Evolutionary conservation across 1,140 invertebrate genomes (phyloP), one percentile per base, ranked within the genome.

Genomic region (Andricus grossulariae): DNA sequence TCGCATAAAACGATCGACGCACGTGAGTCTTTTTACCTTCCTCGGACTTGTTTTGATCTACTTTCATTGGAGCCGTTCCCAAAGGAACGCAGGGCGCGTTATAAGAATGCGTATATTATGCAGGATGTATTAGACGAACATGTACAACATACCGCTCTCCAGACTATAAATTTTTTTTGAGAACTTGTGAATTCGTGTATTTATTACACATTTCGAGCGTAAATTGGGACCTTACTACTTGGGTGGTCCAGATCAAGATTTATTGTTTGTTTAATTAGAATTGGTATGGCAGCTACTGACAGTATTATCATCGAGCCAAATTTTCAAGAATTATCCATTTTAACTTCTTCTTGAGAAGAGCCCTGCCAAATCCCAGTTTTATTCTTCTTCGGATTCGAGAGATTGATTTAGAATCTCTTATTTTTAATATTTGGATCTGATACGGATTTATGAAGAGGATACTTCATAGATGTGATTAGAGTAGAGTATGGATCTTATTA

Each of bases 31-130:
- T 60, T 60, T 60, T 60, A 60, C 57, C 57, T 60, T 25, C 57
- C 55, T 57, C 55, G 12, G 21, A 60, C 25, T 60, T 60, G 57
- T 60, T 60, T 60, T 60, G 57, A 60, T 60, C 57, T 60, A 60
- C 57, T 25, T 60, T 60, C 54, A 55, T 55, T 55, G 54, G 55
- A 60, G 57, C 57, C 57, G 21, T 60, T 60, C 57, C 57, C 19
- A 60, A 60, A 60, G 57, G 57, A 60, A 60, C 57, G 19, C 57
- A 60, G 57, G 18, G 21, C 19, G 57, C 57, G 57, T 60, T 60
- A 60, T 60, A 60, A 60, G 57, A 60, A 60, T 60, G 57, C 57
- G 57, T 60, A 60, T 60, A 60, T 60, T 60, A 60, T 60, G 57
- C 57, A 60, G 57, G 57, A 60, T 60, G 21, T 60, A 60, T 60